A percentile compares a stretch with the other conserved stretches of the same genome.
Conservation (phyloP, 2,797 vertebrate genomes). For the Semaprochilodus insignis region DNA sequence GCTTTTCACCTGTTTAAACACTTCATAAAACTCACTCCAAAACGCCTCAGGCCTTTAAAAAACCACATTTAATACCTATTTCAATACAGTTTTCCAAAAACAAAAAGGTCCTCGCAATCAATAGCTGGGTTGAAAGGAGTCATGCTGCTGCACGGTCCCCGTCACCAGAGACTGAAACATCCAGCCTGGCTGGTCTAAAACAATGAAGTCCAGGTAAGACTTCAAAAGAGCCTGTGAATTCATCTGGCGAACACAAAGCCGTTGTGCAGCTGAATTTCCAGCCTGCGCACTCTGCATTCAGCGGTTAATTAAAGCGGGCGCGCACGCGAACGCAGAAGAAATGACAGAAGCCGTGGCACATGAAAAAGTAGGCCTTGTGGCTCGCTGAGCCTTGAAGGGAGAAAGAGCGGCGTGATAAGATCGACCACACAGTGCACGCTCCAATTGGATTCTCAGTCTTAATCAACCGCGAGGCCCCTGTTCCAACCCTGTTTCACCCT, state of each 20-base stretch:
- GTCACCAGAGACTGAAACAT: constrained; percentile 6
- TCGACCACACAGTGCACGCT: constrained; percentile 5
- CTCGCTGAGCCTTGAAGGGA: constrained; percentile 38
- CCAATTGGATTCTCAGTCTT: constrained; percentile 52
- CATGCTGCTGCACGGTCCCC: not conserved
- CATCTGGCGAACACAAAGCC: constrained; percentile 4
- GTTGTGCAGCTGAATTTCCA: not conserved
- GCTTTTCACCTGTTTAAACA: not conserved
- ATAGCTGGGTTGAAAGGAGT: not conserved
- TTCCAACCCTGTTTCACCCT: not conserved
- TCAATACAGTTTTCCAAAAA: not conserved
- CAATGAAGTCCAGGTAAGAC: constrained; percentile 32
- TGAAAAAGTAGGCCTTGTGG: constrained; percentile 43
- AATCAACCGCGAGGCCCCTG: constrained; percentile 43
- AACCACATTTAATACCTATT: not conserved
- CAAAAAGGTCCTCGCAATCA: constrained; percentile 17
- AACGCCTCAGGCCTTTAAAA: not conserved
- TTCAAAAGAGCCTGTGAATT: constrained; percentile 13
- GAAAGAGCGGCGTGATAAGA: constrained; percentile 27
- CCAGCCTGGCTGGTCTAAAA: constrained; percentile 10
- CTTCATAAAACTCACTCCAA: not conserved
- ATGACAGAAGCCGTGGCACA: not conserved
- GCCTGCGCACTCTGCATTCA: constrained; percentile 25
- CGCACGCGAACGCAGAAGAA: not conserved
- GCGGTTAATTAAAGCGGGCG: constrained; percentile 28